Base-by-base conservation (phyloP, 2,113 vertebrate genomes). In the Acanthochromis polyacanthus region DNA sequence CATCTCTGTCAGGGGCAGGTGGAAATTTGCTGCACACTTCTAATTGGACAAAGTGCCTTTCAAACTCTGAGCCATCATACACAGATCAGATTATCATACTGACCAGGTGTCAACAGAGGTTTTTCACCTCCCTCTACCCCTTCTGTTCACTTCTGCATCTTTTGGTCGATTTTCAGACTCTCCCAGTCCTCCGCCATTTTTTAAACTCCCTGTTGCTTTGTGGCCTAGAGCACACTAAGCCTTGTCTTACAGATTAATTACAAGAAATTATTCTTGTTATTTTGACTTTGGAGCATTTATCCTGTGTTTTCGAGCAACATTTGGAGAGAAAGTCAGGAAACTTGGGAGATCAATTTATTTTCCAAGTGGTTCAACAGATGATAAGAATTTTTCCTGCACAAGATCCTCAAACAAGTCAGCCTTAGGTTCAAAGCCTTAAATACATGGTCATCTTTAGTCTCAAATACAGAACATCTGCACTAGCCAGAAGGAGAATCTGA, bases 31-130 rank as follows among this genome's bases (percentile, higher is more conserved):
- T 91, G 91, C 93, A 93, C 94, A 92, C 87, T 96, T 96, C 95
- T 97, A 97, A 97, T 96, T 98, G 97, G 95, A 97, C 96, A 95
- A 95, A 96, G 96, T 96, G 94, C 95, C 95, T 97, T 96, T 96
- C 95, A 96, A 93, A 95, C 91, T 95, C 85, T 0, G 82, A 88
- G 83, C 93, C 89, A 80, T 96, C 96, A 95, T 93, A 86, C 93
- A 95, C 87, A 81, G 86, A 93, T 94, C 93, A 88, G 89, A 95
- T 92, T 74, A 94, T 94, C 81, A 83, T 91, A 79, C 91, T 88
- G 83, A 64, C 66, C 89, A 90, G 93, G 83, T 86, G 88, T 92
- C 87, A 91, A 86, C 82, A 85, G 80, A 73, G 61, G 85, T 75
- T 87, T 81, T 53, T 78, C 83, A 77, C 68, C 70, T 61, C 53